These are phyloP conservation scores for Dicranocentrus wangi DNA, from an alignment of 2,888 invertebrate species.

Conservation along the genomic window DNA sequence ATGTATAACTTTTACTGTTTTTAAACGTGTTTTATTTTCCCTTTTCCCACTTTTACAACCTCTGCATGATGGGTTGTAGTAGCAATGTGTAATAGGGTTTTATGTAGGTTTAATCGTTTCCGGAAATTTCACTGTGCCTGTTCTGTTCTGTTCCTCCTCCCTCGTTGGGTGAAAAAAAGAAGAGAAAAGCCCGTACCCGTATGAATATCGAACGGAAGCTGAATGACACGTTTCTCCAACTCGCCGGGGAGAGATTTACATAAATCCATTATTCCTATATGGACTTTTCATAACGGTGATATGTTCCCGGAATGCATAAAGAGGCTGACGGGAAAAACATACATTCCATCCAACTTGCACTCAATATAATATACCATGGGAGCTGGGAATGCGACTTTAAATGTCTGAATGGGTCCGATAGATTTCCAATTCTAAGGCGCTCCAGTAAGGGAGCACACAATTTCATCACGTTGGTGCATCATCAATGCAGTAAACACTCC, in stretches of 20 bases:
- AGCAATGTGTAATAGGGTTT: conserved; percentile 3
- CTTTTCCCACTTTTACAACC: too few species aligned
- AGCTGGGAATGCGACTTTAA: too few species aligned
- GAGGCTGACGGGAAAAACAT: not conserved
- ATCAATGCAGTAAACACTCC: too few species aligned
- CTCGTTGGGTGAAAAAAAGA: too few species aligned
- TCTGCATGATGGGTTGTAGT: too few species aligned
- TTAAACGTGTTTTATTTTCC: conserved; percentile 26
- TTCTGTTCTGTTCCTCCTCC: not conserved
- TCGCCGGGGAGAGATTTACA: conserved; percentile 45
- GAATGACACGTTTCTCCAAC: conserved; percentile 46
- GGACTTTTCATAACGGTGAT: conserved; percentile 37
- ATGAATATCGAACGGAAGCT: conserved; percentile 23
- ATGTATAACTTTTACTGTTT: conserved; percentile 25
- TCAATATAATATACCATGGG: not conserved
- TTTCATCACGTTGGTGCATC: too few species aligned
- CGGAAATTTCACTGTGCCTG: conserved; percentile 23
- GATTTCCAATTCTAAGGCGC: too few species aligned
- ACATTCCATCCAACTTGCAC: not conserved
- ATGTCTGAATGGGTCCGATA: too few species aligned
- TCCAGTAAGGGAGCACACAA: too few species aligned
- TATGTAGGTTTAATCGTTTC: conserved; percentile 35
- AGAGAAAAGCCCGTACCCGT: too few species aligned
- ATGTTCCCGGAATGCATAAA: conserved; percentile 24
- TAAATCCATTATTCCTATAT: conserved; percentile 45